Percentiles rank a stretch among this genome's conserved stretches.
Conservation (phyloP, 2,797 vertebrate species). For the Liasis olivaceus region DNA sequence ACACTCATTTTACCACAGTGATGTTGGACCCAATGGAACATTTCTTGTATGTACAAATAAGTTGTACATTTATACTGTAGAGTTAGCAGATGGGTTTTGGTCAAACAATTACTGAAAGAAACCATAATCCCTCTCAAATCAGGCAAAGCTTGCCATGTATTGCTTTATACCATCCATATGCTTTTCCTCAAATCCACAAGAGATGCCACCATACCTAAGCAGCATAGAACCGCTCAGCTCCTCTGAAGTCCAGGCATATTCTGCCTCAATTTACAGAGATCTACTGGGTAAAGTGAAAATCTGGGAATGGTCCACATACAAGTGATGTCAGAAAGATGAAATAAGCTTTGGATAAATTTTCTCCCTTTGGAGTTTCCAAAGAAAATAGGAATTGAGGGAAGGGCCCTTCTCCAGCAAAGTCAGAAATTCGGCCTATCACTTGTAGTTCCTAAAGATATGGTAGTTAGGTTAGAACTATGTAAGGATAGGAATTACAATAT, state of each 20-base stretch:
- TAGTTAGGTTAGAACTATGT: not conserved
- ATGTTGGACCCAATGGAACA: not conserved
- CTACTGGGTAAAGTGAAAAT: no score
- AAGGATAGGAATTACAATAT: constrained; percentile 5
- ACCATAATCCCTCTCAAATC: not conserved
- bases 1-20: not conserved
- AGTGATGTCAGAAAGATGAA: not conserved
- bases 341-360: not conserved
- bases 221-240: not conserved
- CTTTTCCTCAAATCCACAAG: not conserved
- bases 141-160: not conserved
- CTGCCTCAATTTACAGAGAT: not conserved
- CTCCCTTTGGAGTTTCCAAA: not conserved
- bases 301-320: not conserved
- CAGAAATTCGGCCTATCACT: not conserved
- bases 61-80: not conserved
- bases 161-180: not conserved
- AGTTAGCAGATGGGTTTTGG: not conserved
- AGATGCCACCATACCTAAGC: not conserved
- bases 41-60: not conserved
- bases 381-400: not conserved
- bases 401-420: not conserved
- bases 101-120: not conserved
- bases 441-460: not conserved
- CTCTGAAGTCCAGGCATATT: not conserved